Evolutionary conservation across 2,113 vertebrate genomes (phyloP).

Genomic region (Thalassoma bifasciatum): DNA sequence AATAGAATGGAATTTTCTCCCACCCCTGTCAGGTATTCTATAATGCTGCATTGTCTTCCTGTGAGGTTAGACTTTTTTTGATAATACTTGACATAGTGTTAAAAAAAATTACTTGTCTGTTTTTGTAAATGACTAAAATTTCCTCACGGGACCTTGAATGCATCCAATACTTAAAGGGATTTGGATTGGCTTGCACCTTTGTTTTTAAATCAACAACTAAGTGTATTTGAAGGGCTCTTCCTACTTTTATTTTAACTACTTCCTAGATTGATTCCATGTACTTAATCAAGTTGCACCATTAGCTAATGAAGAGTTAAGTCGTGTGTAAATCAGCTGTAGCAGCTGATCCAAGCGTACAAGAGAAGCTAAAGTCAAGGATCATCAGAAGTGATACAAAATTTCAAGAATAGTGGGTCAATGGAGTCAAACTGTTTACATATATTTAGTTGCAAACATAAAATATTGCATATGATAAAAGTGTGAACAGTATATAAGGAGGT

Average conservation of each 20-base stretch:
- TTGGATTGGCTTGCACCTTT: background rate
- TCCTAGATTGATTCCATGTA: background rate
- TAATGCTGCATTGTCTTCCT: no score
- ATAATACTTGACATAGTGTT: no score
- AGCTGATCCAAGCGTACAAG: background rate
- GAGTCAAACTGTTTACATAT: no score
- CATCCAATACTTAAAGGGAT: background rate
- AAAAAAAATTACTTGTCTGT: no score
- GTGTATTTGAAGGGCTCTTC: background rate
- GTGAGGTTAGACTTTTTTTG: no score
- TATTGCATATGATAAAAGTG: no score
- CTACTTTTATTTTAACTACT: background rate
- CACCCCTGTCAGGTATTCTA: no score
- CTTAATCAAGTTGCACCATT: background rate
- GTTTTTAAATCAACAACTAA: background rate
- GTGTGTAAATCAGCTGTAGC: background rate
- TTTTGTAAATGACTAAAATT: no score
- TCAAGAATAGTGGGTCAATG: background rate
- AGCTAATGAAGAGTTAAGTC: background rate
- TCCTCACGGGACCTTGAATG: no score
- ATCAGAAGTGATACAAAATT: background rate
- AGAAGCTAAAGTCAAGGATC: background rate
- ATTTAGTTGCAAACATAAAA: no score
- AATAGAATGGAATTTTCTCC: no score
- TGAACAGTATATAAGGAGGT: no score